Evolutionary conservation across 2,113 vertebrate species (phyloP), one percentile per base, ranked within the genome.

Genomic region (Centropus unirufus): DNA sequence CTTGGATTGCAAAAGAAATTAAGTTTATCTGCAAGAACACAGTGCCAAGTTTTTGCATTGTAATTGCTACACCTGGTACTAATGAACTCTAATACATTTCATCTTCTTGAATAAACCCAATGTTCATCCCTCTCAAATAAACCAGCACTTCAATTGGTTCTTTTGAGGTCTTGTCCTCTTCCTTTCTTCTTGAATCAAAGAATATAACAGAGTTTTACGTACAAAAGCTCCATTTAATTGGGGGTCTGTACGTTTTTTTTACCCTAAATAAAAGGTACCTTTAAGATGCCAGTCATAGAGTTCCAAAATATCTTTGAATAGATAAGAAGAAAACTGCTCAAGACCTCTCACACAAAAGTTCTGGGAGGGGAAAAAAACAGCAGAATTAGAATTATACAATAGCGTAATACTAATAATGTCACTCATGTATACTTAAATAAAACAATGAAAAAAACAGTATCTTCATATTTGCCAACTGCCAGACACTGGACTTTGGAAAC

Each of bases 271-370:
- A 51, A 90, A 63, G 17, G 94, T 98, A 99, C 99, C 99, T 97
- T 97, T 98, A 95, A 99, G 98, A 98, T 99, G 99, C 99, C 99
- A 99, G 98, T 99, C 99, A 51, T 99, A 99, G 32, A 99, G 98
- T 90, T 99, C 99, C 57, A 99, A 98, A 93, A 99, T 98, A 96
- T 99, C 99, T 98, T 98, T 98, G 98, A 99, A 99, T 40, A 99
- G 96, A 94, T 99, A 99, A 5, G 98, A 97, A 73, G 99, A 98
- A 68, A 99, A 99, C 52, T 99, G 97, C 95, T 99, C 99, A 96
- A 99, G 98, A 70, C 99, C 99, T 94, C 97, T 98, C 36, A 99
- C 98, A 76, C 99, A 99, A 98, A 99, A 99, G 98, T 99, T 99
- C 99, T 99, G 97, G 21, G 51, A 40, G 44, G 18, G 89, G 91